Percentiles rank a stretch among this genome's conserved stretches.
Conservation (phyloP, 2,797 vertebrate species). For the Malurus splendens region DNA sequence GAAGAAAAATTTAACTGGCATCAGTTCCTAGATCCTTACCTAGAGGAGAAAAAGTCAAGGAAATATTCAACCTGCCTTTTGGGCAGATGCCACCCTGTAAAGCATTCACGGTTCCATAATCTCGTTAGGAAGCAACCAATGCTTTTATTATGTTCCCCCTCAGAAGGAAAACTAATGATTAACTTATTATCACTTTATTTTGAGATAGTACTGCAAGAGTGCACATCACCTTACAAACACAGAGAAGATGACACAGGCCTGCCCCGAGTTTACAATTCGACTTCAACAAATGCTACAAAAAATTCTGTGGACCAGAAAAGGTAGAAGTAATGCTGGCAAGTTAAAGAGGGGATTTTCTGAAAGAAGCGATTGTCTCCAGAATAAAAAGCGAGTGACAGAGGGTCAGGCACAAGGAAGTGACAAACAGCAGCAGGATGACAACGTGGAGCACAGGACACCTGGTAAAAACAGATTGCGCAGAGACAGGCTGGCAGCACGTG, state of each 20-base stretch:
- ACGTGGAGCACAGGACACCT: not conserved
- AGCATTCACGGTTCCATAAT: not conserved
- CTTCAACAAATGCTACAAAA: not conserved
- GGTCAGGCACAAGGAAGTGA: not conserved
- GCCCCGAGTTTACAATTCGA: not conserved
- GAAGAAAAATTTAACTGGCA: not conserved
- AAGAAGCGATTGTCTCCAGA: not conserved
- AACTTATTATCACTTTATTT: conserved; percentile 46
- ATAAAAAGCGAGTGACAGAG: not conserved
- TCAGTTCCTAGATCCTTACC: not conserved
- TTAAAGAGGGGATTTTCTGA: not conserved
- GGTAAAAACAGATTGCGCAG: not conserved
- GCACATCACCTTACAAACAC: conserved; percentile 44
- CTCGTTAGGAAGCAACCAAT: not conserved
- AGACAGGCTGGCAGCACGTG: not conserved
- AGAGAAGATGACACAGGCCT: not conserved
- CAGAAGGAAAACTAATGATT: conserved; percentile 23
- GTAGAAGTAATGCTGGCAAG: not conserved
- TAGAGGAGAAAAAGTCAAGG: not conserved
- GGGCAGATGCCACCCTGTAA: not conserved
- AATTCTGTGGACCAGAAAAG: not conserved
- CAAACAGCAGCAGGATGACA: not conserved
- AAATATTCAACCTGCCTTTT: not conserved
- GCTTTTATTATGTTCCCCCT: not conserved
- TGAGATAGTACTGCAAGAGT: conserved; percentile 21